Evolutionary conservation across 2,113 vertebrate species (phyloP), one percentile per base, ranked within the genome.

Genomic region (Coptodon rendalli): DNA sequence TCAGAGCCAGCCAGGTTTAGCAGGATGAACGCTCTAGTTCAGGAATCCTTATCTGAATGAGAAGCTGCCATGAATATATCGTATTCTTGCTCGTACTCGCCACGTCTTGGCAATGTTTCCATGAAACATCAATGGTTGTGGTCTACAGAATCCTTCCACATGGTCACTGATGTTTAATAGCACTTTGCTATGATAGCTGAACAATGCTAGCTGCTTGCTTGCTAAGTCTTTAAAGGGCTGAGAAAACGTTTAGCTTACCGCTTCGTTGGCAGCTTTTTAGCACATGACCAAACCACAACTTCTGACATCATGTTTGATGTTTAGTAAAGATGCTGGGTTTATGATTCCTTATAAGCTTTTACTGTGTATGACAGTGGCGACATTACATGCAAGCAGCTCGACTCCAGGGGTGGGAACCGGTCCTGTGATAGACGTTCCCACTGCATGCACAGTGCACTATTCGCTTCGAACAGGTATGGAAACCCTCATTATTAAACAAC

Each of bases 11-110:
- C 29, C 29, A 31, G 29, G 29, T 31, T 31, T 31, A 31, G 29
- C 6, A 31, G 29, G 29, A 31, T 31, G 29, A 31, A 31, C 29
- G 29, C 29, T 31, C 29, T 31, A 31, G 29, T 31, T 31, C 29
- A 6, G 29, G 29, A 31, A 31, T 31, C 29, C 29, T 31, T 31
- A 31, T 31, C 29, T 31, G 29, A 31, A 31, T 31, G 29, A 31
- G 29, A 31, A 31, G 29, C 57, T 19, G 29, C 16, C 9, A 34
- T 4, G 57, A 61, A 61, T 61, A 61, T 61, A 61, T 61, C 5
- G 0, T 61, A 61, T 34, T 61, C 57, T 61, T 61, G 29, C 57
- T 17, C 1, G 9, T 61, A 34, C 57, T 10, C 0, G 2, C 3
- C 1, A 34, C 57, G 34, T 61, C 16, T 61, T 61, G 29, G 57